phyloP scores from a whole-genome alignment of 2,113 vertebrate genomes.

The Stegastes partitus region DNA sequence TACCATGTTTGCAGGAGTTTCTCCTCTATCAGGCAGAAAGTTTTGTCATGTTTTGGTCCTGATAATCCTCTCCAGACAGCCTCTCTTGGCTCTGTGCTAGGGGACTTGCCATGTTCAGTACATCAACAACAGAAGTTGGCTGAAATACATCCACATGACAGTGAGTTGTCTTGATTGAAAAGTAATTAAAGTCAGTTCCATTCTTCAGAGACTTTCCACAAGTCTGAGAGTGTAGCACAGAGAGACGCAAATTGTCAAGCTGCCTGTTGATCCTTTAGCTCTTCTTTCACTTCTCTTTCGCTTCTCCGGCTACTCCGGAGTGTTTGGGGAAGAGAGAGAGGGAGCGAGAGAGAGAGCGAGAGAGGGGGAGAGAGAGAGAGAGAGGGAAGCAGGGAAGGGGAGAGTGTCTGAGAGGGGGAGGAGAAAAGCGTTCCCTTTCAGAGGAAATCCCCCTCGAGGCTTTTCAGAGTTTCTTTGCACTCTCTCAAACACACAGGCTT shows the following conservation, averaged over 20 bases:
- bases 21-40: constrained; percentile 51
- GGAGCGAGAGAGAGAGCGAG: constrained; percentile 36
- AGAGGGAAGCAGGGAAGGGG: constrained; percentile 24
- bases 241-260: constrained; percentile 39
- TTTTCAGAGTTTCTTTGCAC: constrained; percentile 81
- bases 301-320: constrained; percentile 50
- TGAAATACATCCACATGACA: constrained; percentile 63
- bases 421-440: constrained; percentile 84
- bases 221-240: constrained; percentile 32
- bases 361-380: constrained; percentile 31
- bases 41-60: constrained; percentile 55
- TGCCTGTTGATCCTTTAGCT: constrained; percentile 73
- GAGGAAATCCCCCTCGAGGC: constrained; percentile 88
- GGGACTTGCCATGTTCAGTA: constrained; percentile 62
- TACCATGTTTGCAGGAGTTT: constrained; percentile 81
- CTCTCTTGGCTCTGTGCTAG: constrained; percentile 42
- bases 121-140: constrained; percentile 44
- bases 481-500: constrained; percentile 51
- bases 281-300: constrained; percentile 69
- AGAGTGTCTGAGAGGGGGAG: constrained; percentile 71
- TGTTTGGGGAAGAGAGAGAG: constrained; percentile 40
- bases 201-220: constrained; percentile 45
- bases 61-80: constrained; percentile 59
- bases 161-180: constrained; percentile 25
- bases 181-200: constrained; percentile 54